These are phyloP conservation scores for Bombus confusus DNA, from an alignment of 1,140 invertebrate species.

Conservation along the genomic window DNA sequence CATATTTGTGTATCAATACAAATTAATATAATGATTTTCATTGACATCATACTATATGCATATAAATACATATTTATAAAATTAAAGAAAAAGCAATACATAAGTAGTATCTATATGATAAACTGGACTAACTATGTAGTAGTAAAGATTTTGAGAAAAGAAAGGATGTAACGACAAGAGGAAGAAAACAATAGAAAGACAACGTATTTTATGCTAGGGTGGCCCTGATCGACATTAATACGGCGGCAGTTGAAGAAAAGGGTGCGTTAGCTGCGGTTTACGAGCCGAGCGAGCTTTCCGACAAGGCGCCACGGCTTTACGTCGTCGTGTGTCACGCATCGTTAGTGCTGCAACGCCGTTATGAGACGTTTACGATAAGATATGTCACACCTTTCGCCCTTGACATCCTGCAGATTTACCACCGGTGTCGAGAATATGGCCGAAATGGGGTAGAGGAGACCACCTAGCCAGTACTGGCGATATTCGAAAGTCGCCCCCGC, in stretches of 20 bases:
- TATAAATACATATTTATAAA: too few relatives aligned
- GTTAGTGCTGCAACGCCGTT: slow-evolving; percentile 76
- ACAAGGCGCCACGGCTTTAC: slow-evolving; percentile 68
- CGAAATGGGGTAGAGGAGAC: slow-evolving; percentile 21
- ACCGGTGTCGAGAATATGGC: slow-evolving; percentile 35
- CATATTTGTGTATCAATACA: too few relatives aligned
- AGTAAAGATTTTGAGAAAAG: background rate
- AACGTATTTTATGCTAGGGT: background rate
- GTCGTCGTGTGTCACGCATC: slow-evolving; percentile 78
- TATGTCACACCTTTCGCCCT: slow-evolving; percentile 76
- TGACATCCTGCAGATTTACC: slow-evolving; percentile 73
- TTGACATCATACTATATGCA: too few relatives aligned
- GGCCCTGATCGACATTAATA: slow-evolving; percentile 49
- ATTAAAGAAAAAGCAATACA: too few relatives aligned
- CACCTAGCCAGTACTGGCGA: slow-evolving; percentile 49
- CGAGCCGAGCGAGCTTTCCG: slow-evolving; percentile 64
- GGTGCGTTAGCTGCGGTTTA: slow-evolving; percentile 66
- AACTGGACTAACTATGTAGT: background rate
- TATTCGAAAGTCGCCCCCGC: slow-evolving; percentile 44
- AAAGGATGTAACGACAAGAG: background rate
- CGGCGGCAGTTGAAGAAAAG: slow-evolving; percentile 50
- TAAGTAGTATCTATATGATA: background rate
- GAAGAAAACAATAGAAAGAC: background rate
- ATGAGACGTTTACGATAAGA: slow-evolving; percentile 81
- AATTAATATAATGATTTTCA: too few relatives aligned